Conservation (phyloP, 2,113 vertebrate species). For the Oophaga pumilio region DNA sequence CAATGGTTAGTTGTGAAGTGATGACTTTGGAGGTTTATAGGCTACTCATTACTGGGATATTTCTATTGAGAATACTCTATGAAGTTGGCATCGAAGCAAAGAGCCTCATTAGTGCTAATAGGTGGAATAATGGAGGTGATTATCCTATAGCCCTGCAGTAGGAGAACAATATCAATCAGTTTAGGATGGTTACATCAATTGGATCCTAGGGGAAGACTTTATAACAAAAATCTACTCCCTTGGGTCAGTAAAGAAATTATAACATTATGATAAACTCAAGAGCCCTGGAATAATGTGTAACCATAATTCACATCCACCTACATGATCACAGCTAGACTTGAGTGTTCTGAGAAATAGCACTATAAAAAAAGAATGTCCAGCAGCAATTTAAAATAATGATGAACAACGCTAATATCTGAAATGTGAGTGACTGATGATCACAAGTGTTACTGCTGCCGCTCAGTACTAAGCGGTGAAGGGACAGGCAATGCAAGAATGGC, state of each 20-base stretch:
- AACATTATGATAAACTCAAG: constrained; percentile 37
- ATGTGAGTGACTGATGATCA: constrained; percentile 9
- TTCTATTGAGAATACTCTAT: not conserved
- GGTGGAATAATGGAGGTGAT: not conserved
- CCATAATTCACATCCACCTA: constrained; percentile 11
- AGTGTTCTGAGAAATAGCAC: constrained; percentile 15
- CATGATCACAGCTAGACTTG: not conserved
- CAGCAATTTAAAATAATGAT: constrained; percentile 21
- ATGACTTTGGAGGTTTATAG: too few species aligned
- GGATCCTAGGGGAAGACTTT: constrained; percentile 9
- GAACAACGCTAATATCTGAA: not conserved
- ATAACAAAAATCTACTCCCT: not conserved
- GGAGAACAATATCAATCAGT: constrained; percentile 13
- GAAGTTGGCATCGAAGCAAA: not conserved
- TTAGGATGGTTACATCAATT: not conserved
- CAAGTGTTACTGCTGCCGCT: not conserved
- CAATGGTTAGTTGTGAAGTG: too few species aligned
- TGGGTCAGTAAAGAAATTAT: constrained; percentile 12
- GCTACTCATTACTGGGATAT: not conserved
- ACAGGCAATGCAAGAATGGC: not conserved
- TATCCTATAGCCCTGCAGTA: not conserved
- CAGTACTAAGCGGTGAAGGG: not conserved
- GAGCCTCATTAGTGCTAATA: not conserved
- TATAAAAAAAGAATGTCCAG: constrained; percentile 28
- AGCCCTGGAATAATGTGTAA: constrained; percentile 34